Evolutionary conservation across 23 tunicate genomes (phyloP).

Genomic region (Trididemnum nubilum): DNA sequence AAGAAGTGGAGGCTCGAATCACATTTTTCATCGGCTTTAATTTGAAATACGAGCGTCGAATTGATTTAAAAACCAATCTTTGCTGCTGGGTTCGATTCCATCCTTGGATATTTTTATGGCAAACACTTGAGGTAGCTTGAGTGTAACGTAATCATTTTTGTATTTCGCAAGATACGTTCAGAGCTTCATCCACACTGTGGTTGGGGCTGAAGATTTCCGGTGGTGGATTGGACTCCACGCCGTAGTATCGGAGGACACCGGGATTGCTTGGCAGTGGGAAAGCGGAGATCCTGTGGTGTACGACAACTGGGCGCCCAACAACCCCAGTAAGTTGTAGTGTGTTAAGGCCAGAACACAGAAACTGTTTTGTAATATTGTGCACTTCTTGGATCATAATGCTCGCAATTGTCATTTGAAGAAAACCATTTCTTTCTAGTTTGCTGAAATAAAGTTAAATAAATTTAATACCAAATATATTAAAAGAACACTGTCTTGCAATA

Average conservation of each 20-base stretch:
- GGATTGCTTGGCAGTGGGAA: constrained; percentile 86
- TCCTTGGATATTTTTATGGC: no score
- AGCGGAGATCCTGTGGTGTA: constrained; percentile 74
- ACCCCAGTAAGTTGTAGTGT: constrained; percentile 58
- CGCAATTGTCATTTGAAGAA: not conserved
- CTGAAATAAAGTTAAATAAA: not conserved
- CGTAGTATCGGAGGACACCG: constrained; percentile 29
- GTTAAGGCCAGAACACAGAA: not conserved
- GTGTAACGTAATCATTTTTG: not conserved
- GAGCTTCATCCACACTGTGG: constrained; percentile 82
- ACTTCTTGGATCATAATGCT: not conserved
- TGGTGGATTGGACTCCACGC: constrained; percentile 94
- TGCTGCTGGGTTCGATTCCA: no score
- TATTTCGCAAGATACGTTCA: constrained; percentile 64
- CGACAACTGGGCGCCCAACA: constrained; percentile 85
- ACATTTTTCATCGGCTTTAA: no score
- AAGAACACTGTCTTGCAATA: no score
- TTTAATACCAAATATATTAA: no score
- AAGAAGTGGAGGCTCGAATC: no score
- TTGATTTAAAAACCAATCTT: no score
- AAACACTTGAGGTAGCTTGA: no score
- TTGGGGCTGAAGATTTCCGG: constrained; percentile 77
- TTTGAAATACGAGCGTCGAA: no score
- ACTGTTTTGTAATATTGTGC: not conserved
- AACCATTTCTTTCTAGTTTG: no score